Evolutionary conservation across 53 echinoderm and acorn worm species (phyloP).

Genomic region (Temnopleurus reevesii): DNA sequence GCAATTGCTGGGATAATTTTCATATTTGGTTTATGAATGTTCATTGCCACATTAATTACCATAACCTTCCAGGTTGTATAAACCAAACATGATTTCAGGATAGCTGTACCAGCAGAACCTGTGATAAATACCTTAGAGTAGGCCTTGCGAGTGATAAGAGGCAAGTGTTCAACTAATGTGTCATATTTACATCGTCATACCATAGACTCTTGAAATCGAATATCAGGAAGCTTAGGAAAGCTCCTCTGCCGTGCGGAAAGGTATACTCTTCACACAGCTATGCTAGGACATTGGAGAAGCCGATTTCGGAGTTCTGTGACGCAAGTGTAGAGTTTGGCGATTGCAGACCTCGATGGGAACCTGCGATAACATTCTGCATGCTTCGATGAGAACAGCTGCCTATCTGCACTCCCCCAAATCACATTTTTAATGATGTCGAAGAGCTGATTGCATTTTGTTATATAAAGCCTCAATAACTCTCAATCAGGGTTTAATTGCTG

Average conservation of each 20-base stretch:
- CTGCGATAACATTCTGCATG: neutral
- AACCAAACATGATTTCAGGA: too few relatives aligned
- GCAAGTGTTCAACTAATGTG: neutral
- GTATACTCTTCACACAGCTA: neutral
- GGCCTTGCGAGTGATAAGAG: neutral
- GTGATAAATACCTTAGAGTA: neutral
- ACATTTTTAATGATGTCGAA: slow-evolving; percentile 5
- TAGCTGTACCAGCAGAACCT: too few relatives aligned
- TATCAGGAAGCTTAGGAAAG: neutral
- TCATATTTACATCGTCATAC: neutral
- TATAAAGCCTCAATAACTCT: neutral
- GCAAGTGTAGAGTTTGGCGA: neutral
- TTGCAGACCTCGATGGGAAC: neutral
- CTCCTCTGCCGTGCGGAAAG: neutral
- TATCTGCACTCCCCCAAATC: neutral
- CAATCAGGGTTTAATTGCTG: neutral
- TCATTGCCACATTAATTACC: too few relatives aligned
- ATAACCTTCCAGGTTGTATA: too few relatives aligned
- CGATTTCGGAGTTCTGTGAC: neutral
- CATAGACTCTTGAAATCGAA: neutral
- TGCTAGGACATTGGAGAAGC: neutral
- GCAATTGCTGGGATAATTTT: too few relatives aligned
- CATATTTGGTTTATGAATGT: too few relatives aligned
- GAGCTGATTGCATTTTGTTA: slow-evolving; percentile 10
- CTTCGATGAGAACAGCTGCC: neutral